phyloP scores from a whole-genome alignment of 2,888 invertebrate genomes.

The Sturmia bella region DNA sequence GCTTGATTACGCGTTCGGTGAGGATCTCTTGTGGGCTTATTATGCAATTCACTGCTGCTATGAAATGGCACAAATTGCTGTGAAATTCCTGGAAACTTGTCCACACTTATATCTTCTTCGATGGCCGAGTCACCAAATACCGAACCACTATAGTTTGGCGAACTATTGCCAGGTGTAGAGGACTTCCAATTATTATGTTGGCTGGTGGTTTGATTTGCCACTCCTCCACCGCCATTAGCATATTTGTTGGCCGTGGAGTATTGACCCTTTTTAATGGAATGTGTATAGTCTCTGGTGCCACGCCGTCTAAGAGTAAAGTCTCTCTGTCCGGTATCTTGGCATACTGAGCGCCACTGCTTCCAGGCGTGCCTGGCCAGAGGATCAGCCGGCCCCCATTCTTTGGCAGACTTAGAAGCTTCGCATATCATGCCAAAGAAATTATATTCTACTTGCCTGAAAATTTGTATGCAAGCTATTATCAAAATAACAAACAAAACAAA shows the following conservation, averaged over 20 bases:
- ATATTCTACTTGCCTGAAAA: constrained; percentile 82
- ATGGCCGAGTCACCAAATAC: constrained; percentile 82
- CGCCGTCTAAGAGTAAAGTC: constrained; percentile 81
- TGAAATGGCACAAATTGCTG: constrained; percentile 79
- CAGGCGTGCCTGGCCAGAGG: constrained; percentile 81
- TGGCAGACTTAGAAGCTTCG: constrained; percentile 81
- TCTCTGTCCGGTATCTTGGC: constrained; percentile 81
- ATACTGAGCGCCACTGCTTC: constrained; percentile 82
- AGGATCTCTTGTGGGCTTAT: constrained; percentile 75
- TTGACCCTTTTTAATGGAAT: constrained; percentile 82
- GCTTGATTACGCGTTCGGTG: constrained; percentile 74
- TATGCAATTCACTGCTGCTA: constrained; percentile 75
- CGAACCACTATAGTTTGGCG: constrained; percentile 82
- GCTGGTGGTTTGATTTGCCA: constrained; percentile 55
- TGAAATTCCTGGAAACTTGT: constrained; percentile 80
- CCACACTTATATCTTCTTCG: constrained; percentile 82
- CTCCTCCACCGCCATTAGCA: constrained; percentile 71
- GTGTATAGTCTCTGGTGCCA: constrained; percentile 82
- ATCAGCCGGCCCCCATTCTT: constrained; percentile 82
- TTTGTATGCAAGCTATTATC: constrained; percentile 80
- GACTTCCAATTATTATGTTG: constrained; percentile 79
- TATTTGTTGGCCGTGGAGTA: constrained; percentile 78
- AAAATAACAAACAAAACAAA: constrained; percentile 78
- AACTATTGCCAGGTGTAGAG: constrained; percentile 81
- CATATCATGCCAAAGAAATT: constrained; percentile 82